Conservation (phyloP, 2,888 invertebrate genomes). For the Andrena hattorfiana region DNA sequence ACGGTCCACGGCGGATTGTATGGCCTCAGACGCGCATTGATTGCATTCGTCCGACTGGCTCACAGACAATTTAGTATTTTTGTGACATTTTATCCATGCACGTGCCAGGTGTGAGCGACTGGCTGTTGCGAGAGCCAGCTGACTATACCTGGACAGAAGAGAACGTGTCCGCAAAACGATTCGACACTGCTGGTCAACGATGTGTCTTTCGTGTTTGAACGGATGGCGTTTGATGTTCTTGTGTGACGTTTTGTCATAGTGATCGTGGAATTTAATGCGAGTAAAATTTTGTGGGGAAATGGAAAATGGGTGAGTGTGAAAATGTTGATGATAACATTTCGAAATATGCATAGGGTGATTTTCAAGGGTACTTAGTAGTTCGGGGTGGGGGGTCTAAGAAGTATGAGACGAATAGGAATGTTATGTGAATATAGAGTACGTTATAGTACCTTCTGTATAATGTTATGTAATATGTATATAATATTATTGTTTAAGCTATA, state of each 20-base stretch:
- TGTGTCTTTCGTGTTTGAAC: not conserved
- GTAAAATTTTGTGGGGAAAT: not conserved
- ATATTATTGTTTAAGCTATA: too few species aligned
- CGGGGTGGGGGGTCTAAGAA: too few species aligned
- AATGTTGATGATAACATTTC: too few species aligned
- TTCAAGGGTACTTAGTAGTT: too few species aligned
- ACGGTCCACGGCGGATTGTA: slow-evolving; percentile 43
- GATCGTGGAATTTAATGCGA: not conserved
- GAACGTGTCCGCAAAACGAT: slow-evolving; percentile 23
- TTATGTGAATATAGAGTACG: too few species aligned
- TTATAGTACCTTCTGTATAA: too few species aligned
- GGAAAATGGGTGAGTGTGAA: too few species aligned
- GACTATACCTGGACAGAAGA: slow-evolving; percentile 22
- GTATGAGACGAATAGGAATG: too few species aligned
- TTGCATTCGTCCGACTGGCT: slow-evolving; percentile 48
- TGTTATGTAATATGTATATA: too few species aligned
- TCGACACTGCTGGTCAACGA: slow-evolving; percentile 13
- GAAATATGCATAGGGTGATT: too few species aligned
- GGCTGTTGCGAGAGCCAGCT: slow-evolving; percentile 35
- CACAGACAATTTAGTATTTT: slow-evolving; percentile 67
- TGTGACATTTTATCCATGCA: slow-evolving; percentile 70
- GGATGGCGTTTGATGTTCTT: not conserved
- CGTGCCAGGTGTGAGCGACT: slow-evolving; percentile 17
- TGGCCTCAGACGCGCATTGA: slow-evolving; percentile 55
- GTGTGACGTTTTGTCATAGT: not conserved